Evolutionary conservation across 2,888 invertebrate species (phyloP), one percentile per base, ranked within the genome.

Genomic region (Cerastis rubricosa): DNA sequence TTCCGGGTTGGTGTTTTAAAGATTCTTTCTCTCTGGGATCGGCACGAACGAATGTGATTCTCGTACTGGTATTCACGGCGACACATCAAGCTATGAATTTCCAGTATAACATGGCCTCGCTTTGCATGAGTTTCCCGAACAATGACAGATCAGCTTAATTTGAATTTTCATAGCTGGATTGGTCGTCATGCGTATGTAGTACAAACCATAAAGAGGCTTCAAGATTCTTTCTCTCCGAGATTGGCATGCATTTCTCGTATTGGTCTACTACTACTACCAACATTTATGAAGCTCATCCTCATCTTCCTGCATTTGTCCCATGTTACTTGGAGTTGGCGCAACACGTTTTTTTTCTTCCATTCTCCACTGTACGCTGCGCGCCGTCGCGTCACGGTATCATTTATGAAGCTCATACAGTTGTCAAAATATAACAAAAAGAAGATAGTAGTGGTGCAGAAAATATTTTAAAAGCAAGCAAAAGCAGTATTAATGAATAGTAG

Each of bases 1-100:
- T 66, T 84, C 79, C 84, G 71, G 80, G 66, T 78, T 17, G n/a
- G 14, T 51, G n/a, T 35, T 43, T 63, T 29, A 1, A 4, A 61
- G 19, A 67, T 47, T 66, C 1, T 45, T 45, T 47, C 61, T 73
- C 25, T 61, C 22, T 61, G 9, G 14, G 14, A 40, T 51, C n/a
- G 8, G 19, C 22, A 57, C 14, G n/a, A 71, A 79, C 14, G 22
- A 61, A 22, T 61, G 22, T 17, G 22, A 22, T 40, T 40, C 63
- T 64, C 6, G 8, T 51, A 51, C 7, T 51, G 51, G 51, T 22
- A 51, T 0, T 5, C 4, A 40, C 8, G 40, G 0, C 40, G 6
- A 6, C 40, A 40, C 40, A 40, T 40, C 40, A 40, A 40, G 40
- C 40, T 35, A 35, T 35, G 3, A 1, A 35, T 2, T 35, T 35